Conservation (phyloP, 30 jellyfish, hydroid and myxozoan genomes). For the Aurelia aurita region DNA sequence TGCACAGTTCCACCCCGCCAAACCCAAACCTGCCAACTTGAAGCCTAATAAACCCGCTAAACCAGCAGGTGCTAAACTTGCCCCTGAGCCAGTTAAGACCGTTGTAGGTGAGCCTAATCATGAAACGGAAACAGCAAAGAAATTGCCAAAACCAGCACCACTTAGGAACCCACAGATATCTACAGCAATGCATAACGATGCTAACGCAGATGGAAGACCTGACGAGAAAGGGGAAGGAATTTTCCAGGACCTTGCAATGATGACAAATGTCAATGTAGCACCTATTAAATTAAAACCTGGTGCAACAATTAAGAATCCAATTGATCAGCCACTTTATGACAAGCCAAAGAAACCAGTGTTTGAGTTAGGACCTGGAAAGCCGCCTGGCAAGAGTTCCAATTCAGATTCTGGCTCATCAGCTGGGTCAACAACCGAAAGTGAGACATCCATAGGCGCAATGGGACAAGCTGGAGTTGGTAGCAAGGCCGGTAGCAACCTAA, state of each 20-base stretch:
- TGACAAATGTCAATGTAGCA: conserved; percentile 68
- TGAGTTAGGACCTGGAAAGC: conserved; percentile 39
- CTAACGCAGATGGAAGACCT: conserved; percentile 84
- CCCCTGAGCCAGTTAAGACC: conserved; percentile 42
- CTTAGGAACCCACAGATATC: conserved; percentile 72
- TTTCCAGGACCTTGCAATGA: conserved; percentile 70
- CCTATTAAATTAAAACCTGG: conserved; percentile 71
- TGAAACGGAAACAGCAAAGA: conserved; percentile 43
- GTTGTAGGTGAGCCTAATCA: conserved; percentile 59
- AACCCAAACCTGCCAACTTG: conserved; percentile 20
- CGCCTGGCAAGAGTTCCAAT: conserved; percentile 68
- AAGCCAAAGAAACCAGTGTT: conserved; percentile 74
- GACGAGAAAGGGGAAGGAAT: conserved; percentile 48
- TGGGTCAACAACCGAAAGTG: conserved; percentile 84
- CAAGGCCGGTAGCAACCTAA: conserved; percentile 57
- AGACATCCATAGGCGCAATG: conserved; percentile 15
- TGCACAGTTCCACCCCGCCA: conserved; percentile 76
- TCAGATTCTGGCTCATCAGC: conserved; percentile 75
- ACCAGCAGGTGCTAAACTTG: conserved; percentile 44
- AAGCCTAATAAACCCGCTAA: conserved; percentile 11
- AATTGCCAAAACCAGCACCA: conserved; percentile 84
- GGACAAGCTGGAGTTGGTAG: conserved; percentile 49
- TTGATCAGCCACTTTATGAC: conserved; percentile 71
- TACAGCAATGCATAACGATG: conserved; percentile 71
- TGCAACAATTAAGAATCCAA: conserved; percentile 58